Conservation (phyloP, 2,888 invertebrate species). For the Clepsis dumicolana region DNA sequence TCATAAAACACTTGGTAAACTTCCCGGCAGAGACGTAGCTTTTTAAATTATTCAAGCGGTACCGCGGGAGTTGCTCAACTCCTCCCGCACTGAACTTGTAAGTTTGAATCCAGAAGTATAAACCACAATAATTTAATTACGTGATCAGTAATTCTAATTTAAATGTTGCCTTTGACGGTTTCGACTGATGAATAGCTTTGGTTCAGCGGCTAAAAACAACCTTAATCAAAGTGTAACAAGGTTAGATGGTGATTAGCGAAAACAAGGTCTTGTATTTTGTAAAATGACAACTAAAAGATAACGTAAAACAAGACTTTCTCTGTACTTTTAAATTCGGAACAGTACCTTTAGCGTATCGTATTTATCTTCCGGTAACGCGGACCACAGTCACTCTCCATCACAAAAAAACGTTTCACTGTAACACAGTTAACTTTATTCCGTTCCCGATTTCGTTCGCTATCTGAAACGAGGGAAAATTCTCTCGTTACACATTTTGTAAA, state of each 20-base stretch:
- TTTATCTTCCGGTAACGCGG: slow-evolving; percentile 59
- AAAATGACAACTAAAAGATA: neutral
- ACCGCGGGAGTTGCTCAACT: slow-evolving; percentile 2
- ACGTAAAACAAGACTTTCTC: neutral
- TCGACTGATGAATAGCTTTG: neutral
- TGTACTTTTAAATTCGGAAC: slow-evolving; percentile 31
- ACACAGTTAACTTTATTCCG: slow-evolving; percentile 52
- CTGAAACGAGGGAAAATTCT: slow-evolving; percentile 74
- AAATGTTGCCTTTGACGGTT: neutral
- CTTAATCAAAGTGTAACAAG: neutral
- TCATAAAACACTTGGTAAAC: slow-evolving; percentile 5
- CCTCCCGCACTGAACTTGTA: slow-evolving; percentile 5
- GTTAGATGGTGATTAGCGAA: neutral
- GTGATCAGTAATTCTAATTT: slow-evolving; percentile 8
- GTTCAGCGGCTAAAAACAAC: neutral
- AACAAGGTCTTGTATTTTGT: neutral
- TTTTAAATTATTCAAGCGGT: slow-evolving; percentile 27
- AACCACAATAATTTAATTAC: neutral
- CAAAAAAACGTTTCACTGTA: slow-evolving; percentile 56
- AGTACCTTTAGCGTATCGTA: slow-evolving; percentile 67
- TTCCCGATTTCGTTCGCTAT: slow-evolving; percentile 57
- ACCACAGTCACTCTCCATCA: slow-evolving; percentile 66
- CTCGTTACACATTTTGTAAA: slow-evolving; percentile 53
- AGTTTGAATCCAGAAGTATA: slow-evolving; percentile 2
- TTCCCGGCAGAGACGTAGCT: neutral